These are phyloP conservation scores for Antitype chi DNA, from an alignment of 2,888 invertebrate genomes.

Conservation along the genomic window DNA sequence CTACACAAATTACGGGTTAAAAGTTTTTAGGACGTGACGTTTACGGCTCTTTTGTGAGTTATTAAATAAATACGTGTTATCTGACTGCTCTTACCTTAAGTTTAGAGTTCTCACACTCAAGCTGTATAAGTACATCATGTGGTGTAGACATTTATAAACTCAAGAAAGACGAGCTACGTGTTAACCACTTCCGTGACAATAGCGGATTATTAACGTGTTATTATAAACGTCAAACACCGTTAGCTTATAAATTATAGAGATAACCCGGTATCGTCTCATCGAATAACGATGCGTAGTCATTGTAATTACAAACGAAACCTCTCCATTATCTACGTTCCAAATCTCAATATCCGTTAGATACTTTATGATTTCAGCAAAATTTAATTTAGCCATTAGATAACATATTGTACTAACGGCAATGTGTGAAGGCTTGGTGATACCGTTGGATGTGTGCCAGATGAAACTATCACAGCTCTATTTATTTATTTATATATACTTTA, in stretches of 20 bases:
- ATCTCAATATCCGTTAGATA: conserved; percentile 74
- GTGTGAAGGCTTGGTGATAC: conserved; percentile 56
- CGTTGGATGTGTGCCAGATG: conserved; percentile 61
- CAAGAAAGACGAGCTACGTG: conserved; percentile 3
- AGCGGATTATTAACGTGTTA: conserved; percentile 41
- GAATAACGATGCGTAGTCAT: conserved; percentile 72
- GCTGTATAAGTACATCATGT: not conserved
- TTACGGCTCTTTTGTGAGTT: conserved; percentile 76
- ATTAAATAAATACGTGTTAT: conserved; percentile 62
- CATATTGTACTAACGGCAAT: conserved; percentile 51
- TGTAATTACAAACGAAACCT: conserved; percentile 67
- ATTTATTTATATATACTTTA: no score
- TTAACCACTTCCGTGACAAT: conserved; percentile 42
- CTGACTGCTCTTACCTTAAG: conserved; percentile 10
- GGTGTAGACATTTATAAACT: conserved; percentile 14
- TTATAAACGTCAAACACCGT: conserved; percentile 69
- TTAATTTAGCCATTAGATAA: conserved; percentile 51
- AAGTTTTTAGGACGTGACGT: conserved; percentile 83
- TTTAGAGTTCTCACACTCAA: conserved; percentile 5
- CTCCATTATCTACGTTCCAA: conserved; percentile 73
- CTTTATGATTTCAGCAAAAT: conserved; percentile 48
- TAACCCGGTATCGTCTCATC: conserved; percentile 67
- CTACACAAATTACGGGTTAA: conserved; percentile 71
- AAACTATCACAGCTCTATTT: conserved; percentile 51
- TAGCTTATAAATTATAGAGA: conserved; percentile 71